A percentile compares a stretch with the other conserved stretches of the same genome.
phyloP scores from a whole-genome alignment of 2,113 vertebrate genomes.

The Melanerpes formicivorus region DNA sequence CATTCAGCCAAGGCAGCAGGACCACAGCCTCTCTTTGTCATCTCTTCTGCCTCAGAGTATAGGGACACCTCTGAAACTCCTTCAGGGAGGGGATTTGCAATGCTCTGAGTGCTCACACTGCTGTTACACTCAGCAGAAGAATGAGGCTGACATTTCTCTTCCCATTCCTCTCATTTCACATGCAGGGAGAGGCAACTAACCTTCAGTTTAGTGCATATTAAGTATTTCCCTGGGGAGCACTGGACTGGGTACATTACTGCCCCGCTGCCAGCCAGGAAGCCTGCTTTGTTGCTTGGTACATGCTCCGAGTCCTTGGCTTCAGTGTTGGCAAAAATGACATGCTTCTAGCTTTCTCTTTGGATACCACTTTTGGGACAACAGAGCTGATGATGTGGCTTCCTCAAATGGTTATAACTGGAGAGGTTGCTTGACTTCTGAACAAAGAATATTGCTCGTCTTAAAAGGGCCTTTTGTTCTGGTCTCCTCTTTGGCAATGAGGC shows the following conservation, averaged over 20 bases:
- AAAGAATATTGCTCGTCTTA: neutral
- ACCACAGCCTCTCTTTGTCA: neutral
- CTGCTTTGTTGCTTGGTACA: neutral
- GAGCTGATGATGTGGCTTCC: neutral
- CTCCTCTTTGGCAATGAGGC: neutral
- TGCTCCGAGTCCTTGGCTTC: neutral
- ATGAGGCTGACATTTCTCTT: neutral
- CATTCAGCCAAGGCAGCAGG: fast-evolving
- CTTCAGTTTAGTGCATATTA: neutral
- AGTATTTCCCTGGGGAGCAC: neutral
- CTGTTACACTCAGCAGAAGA: neutral
- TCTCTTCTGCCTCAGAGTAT: fast-evolving
- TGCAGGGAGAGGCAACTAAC: neutral
- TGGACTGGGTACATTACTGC: neutral
- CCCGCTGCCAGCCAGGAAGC: neutral
- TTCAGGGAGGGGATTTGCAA: neutral
- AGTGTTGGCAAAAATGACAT: fast-evolving
- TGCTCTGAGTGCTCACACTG: neutral
- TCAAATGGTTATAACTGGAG: neutral
- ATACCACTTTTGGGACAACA: neutral
- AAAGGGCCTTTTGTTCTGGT: neutral
- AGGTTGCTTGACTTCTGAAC: neutral
- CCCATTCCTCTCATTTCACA: neutral
- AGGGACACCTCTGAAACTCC: neutral
- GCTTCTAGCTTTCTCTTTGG: neutral